phyloP scores from a whole-genome alignment of 2,113 vertebrate species.

The Danio rerio region DNA sequence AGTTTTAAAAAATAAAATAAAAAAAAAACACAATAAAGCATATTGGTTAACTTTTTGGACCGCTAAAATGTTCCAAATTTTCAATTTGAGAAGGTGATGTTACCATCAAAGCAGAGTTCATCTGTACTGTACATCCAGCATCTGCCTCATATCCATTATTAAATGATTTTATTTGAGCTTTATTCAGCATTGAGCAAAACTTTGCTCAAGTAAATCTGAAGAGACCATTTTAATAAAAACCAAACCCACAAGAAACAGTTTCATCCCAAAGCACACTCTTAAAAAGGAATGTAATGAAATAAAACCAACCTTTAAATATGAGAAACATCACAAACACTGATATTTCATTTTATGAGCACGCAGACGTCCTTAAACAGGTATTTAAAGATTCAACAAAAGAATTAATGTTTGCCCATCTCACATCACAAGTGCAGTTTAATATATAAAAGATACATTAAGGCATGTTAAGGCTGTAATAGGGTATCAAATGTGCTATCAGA shows the following conservation, averaged over 20 bases:
- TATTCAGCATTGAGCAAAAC: background rate
- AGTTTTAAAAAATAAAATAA: too few relatives aligned
- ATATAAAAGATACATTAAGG: conserved; percentile 26
- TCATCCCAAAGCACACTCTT: background rate
- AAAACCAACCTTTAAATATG: background rate
- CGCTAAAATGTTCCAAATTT: too few relatives aligned
- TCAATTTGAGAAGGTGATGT: too few relatives aligned
- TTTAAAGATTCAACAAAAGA: conserved; percentile 2
- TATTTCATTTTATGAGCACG: background rate
- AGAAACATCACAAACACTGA: background rate
- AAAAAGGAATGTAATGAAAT: background rate
- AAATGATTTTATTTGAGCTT: background rate
- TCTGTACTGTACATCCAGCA: too few relatives aligned
- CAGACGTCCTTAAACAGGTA: background rate
- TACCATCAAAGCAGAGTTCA: too few relatives aligned
- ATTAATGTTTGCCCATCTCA: background rate
- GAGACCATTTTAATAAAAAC: background rate
- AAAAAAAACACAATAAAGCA: too few relatives aligned
- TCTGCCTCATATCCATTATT: too few relatives aligned
- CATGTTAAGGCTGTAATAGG: background rate
- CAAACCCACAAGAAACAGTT: background rate
- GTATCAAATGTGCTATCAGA: conserved; percentile 17
- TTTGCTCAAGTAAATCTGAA: background rate
- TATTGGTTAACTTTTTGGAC: too few relatives aligned
- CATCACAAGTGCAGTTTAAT: conserved; percentile 24